Base-by-base conservation (phyloP, 1,140 invertebrate species). In the Bicyclus anynana region DNA sequence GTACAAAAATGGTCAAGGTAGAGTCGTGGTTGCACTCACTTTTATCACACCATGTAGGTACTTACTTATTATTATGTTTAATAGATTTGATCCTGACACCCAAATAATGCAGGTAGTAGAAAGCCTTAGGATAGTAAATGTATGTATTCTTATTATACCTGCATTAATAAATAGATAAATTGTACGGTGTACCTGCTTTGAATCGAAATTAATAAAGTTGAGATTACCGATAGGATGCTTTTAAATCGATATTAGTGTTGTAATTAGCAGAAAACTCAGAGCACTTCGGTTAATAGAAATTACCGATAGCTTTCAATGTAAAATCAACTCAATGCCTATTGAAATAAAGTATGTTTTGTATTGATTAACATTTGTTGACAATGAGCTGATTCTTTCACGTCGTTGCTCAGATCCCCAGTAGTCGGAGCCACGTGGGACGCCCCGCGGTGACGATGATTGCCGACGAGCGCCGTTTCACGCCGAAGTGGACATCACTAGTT, bases 381-480 rank as follows among this genome's bases (percentile, higher is more conserved):
- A 53, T 57, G 50, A 47, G 23, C 53, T 53, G 64, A 68, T 73
- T 67, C 57, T 74, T 60, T 77, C 70, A 74, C 64, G 44, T 69
- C 56, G 60, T 13, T 73, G 74, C 60, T 21, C 49, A 38, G 42
- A 61, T 67, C 68, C 68, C 70, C 59, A 64, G 57, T 67, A 71
- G 72, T 62, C 55, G 52, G 18, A 33, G 69, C 67, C 78, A 84
- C 80, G 78, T 79, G 77, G 74, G 80, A 65, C 80, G 48, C 68
- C 82, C 80, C 72, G 77, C 68, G 52, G 80, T 26, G 80, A 52
- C 62, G 59, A 27, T 79, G 80, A 83, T 82, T 78, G 80, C 68
- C 58, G 74, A 59, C 78, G 80, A 75, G 72, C 67, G 82, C 64
- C 81, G 73, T 58, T 76, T 82, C 62, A 72, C 69, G 69, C 68